Conservation (phyloP, 2,888 invertebrate genomes). For the Diachrysia chrysitis region DNA sequence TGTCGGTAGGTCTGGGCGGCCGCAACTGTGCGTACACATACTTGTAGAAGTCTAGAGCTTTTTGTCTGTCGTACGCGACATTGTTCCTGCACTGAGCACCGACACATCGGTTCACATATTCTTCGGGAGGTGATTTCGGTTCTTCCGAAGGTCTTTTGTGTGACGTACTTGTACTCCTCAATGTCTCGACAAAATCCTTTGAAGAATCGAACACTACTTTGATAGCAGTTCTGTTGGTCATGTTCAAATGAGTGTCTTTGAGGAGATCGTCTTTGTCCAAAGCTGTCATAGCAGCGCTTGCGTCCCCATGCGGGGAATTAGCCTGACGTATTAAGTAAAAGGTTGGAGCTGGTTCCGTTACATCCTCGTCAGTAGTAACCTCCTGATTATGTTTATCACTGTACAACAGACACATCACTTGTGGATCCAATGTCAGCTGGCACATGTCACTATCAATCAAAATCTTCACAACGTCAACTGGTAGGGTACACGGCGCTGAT, state of each 20-base stretch:
- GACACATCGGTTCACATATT: slow-evolving; percentile 75
- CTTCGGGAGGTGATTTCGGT: slow-evolving; percentile 67
- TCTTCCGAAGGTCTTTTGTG: slow-evolving; percentile 66
- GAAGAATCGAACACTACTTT: slow-evolving; percentile 85
- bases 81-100: slow-evolving; percentile 78
- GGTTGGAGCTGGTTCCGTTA: slow-evolving; percentile 82
- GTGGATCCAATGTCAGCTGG: slow-evolving; percentile 77
- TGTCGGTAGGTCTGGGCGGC: slow-evolving; percentile 71
- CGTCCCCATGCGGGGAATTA: slow-evolving; percentile 74
- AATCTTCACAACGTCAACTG: slow-evolving; percentile 80
- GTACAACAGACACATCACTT: slow-evolving; percentile 84
- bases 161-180: slow-evolving; percentile 76
- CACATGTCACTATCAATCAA: slow-evolving; percentile 83
- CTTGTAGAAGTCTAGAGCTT: slow-evolving; percentile 86
- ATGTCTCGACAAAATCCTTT: slow-evolving; percentile 82
- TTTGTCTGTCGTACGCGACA: slow-evolving; percentile 80
- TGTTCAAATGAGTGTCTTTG: slow-evolving; percentile 77
- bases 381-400: slow-evolving; percentile 78
- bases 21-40: slow-evolving; percentile 85
- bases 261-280: slow-evolving; percentile 80
- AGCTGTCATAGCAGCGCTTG: slow-evolving; percentile 79
- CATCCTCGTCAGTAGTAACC: slow-evolving; percentile 75
- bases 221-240: slow-evolving; percentile 82
- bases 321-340: slow-evolving; percentile 85
- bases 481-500: slow-evolving; percentile 82